Base-by-base conservation (phyloP, 2,113 vertebrate genomes). In the Urocitellus parryii region DNA sequence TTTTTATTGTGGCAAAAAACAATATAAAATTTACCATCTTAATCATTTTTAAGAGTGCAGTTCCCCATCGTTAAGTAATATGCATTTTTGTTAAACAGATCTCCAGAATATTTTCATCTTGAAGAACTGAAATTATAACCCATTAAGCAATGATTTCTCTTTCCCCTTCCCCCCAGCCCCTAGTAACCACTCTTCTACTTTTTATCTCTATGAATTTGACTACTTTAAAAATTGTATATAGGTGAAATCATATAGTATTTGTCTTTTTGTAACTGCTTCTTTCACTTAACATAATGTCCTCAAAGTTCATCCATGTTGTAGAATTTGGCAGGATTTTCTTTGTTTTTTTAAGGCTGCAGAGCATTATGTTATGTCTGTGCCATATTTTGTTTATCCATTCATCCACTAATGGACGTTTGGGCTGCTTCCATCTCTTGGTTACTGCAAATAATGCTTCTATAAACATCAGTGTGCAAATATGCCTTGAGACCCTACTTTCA, bases 51-150 rank as follows among this genome's bases (percentile, higher is more conserved):
- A 73, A 82, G 45, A 83, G 2, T 73, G 51, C 25, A 70, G 24
- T 68, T 91, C 20, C 53, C 29, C 48, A 18, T 24, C 42, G 27
- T 51, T 93, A 42, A 76, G 39, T 65, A 13, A 72, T 73, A n/a
- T 81, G 83, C 45, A 32, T 42, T 92, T 37, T 82, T 93, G 29
- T 78, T 45, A 83, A 90, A 80, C 10, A 77, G 53, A 95, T n/a
- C 42, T 86, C 34, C n/a, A 87, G 61, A 80, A 90, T 6, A 13
- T 51, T 96, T 94, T 13, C 29, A 39, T 67, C 42, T 92, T 77
- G 51, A 53, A 73, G 53, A 97, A 90, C 16, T 87, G 70, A 67
- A 90, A 96, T 90, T 93, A 81, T 72, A 34, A 20, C 16, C 32
- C 11, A 51, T 2, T 67, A 51, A 83, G 17, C 25, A 94, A 80